Conservation (phyloP, 2,113 vertebrate species). For the Periophthalmus modestus region DNA sequence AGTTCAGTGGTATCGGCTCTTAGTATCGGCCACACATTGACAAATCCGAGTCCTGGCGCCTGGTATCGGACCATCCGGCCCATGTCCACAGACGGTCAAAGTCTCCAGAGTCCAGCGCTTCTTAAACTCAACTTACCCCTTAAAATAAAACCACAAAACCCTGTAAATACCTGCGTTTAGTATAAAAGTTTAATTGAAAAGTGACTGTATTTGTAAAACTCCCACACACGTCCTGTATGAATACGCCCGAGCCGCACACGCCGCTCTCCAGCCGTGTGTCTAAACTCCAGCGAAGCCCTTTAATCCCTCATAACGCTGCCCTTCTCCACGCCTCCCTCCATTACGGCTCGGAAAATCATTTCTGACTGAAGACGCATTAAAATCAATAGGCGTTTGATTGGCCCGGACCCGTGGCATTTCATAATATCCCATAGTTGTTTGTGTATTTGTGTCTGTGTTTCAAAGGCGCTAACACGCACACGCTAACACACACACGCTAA, state of each 20-base stretch:
- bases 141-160: too few relatives aligned
- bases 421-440: conserved; percentile 50
- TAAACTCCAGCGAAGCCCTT: conserved; percentile 22
- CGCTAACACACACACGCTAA: conserved; percentile 28
- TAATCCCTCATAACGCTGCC: conserved; percentile 62
- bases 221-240: conserved; percentile 15
- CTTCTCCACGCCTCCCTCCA: conserved; percentile 56
- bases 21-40: too few relatives aligned
- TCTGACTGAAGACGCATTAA: conserved; percentile 64
- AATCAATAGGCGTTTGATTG: conserved; percentile 76
- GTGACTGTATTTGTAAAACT: neutral
- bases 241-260: conserved; percentile 16
- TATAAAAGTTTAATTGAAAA: too few relatives aligned
- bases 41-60: too few relatives aligned
- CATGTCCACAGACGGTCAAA: too few relatives aligned
- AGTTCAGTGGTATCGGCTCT: too few relatives aligned
- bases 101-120: too few relatives aligned
- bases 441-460: conserved; percentile 46
- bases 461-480: conserved; percentile 49
- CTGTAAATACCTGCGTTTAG: too few relatives aligned
- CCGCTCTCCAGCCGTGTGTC: conserved; percentile 2
- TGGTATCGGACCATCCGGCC: too few relatives aligned
- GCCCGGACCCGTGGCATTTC: conserved; percentile 46
- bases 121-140: too few relatives aligned
- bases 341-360: conserved; percentile 69